These are phyloP conservation scores for Notarius lentiginosus DNA, from an alignment of 2,113 vertebrate species.

Conservation along the genomic window DNA sequence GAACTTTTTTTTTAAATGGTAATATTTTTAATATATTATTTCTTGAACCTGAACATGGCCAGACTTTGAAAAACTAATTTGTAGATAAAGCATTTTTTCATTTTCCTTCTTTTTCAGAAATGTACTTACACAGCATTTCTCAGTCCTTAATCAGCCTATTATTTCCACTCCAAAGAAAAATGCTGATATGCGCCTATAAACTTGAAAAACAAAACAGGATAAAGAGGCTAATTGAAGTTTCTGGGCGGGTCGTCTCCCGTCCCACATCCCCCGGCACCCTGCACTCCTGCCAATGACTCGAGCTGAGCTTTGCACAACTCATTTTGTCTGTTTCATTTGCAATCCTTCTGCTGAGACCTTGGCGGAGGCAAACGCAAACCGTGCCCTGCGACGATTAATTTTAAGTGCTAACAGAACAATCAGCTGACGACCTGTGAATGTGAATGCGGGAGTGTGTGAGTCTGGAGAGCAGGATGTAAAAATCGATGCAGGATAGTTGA, in stretches of 20 bases:
- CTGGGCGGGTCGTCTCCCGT: slow-evolving; percentile 14
- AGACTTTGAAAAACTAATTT: neutral
- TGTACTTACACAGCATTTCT: slow-evolving; percentile 3
- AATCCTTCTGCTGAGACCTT: slow-evolving; percentile 23
- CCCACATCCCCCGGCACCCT: neutral
- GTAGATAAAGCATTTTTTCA: slow-evolving; percentile 7
- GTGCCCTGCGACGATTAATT: slow-evolving; percentile 34
- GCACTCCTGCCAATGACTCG: slow-evolving; percentile 38
- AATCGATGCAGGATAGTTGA: neutral
- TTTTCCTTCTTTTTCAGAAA: neutral
- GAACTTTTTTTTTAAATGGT: too few species aligned
- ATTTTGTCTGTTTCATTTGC: slow-evolving; percentile 30
- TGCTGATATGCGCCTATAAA: slow-evolving; percentile 27
- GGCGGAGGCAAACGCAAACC: slow-evolving; percentile 27
- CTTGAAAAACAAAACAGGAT: slow-evolving; percentile 37
- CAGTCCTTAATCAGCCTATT: slow-evolving; percentile 30
- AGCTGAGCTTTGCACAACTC: slow-evolving; percentile 18
- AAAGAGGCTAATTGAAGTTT: slow-evolving; percentile 37
- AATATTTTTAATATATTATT: neutral
- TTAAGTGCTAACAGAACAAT: slow-evolving; percentile 42
- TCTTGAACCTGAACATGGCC: neutral
- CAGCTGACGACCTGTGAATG: slow-evolving; percentile 32
- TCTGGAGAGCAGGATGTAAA: neutral
- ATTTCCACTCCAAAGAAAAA: slow-evolving; percentile 39
- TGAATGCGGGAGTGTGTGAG: slow-evolving; percentile 10